A percentile compares a stretch with the other conserved stretches of the same genome.
Evolutionary conservation across 2,113 vertebrate species (phyloP).

Genomic region (Oostethus manadensis): DNA sequence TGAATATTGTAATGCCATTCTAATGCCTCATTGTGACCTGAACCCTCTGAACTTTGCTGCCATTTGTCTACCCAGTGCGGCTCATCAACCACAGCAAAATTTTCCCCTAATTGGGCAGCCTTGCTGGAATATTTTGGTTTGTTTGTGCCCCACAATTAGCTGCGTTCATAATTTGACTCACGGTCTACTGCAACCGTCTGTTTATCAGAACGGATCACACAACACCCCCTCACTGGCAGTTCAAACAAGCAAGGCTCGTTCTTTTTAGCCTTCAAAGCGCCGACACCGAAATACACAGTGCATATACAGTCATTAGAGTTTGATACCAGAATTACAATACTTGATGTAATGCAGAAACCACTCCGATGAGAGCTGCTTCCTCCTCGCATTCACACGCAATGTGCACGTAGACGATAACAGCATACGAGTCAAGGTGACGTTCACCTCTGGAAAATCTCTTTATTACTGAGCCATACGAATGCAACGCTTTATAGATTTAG

Average conservation of each 20-base stretch:
- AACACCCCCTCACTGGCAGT: constrained; percentile 26
- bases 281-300: too few species aligned
- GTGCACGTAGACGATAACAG: constrained; percentile 1
- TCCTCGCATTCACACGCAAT: constrained; percentile 3
- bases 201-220: constrained; percentile 55
- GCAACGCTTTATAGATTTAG: constrained; percentile 46
- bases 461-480: constrained; percentile 23
- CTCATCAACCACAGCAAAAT: constrained; percentile 50
- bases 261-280: constrained; percentile 31
- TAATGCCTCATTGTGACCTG: constrained; percentile 5
- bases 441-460: constrained; percentile 31
- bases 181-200: constrained; percentile 46
- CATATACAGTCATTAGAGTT: too few species aligned
- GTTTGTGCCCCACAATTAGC: constrained; percentile 56
- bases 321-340: constrained; percentile 25
- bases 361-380: constrained; percentile 33
- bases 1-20: constrained; percentile 3
- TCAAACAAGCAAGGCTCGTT: constrained; percentile 31
- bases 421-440: constrained; percentile 56
- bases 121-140: constrained; percentile 56
- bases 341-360: constrained; percentile 47
- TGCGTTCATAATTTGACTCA: constrained; percentile 49
- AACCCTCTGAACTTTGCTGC: constrained; percentile 20
- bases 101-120: constrained; percentile 52
- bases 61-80: constrained; percentile 33